Evolutionary conservation across 53 echinoderm and acorn worm genomes (phyloP).

Genomic region (Zoroaster sp.): DNA sequence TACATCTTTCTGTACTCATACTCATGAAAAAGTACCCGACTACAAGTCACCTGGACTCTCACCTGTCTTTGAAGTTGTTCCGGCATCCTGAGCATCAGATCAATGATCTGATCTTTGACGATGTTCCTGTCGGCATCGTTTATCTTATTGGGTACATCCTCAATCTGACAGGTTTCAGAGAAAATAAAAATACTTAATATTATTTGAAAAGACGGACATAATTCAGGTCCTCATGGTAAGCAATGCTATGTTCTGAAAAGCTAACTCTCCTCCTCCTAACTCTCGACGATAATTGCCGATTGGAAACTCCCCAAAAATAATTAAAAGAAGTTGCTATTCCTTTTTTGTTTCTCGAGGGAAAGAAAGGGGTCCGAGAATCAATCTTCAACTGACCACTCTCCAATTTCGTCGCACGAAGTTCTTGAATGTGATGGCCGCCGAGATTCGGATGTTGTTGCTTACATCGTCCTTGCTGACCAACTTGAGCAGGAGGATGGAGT

Average conservation of each 20-base stretch:
- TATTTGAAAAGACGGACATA: too few relatives aligned
- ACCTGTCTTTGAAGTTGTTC: conserved; percentile 92
- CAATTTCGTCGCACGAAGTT: conserved; percentile 94
- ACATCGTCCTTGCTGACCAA: conserved; percentile 67
- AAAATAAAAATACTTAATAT: neutral
- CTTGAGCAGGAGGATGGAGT: conserved; percentile 79
- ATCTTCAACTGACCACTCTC: conserved; percentile 79
- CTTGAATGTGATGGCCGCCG: conserved; percentile 91
- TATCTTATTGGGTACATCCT: conserved; percentile 84
- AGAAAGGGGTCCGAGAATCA: neutral
- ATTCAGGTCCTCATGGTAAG: too few relatives aligned
- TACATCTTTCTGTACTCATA: too few relatives aligned
- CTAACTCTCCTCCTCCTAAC: too few relatives aligned
- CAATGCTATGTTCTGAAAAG: too few relatives aligned
- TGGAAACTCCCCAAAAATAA: too few relatives aligned
- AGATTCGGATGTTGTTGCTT: conserved; percentile 68
- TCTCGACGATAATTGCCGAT: too few relatives aligned
- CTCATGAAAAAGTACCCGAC: too few relatives aligned
- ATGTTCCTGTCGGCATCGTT: conserved; percentile 70
- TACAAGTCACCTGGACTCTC: too few relatives aligned
- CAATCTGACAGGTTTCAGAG: conserved; percentile 55
- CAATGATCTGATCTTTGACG: conserved; percentile 88
- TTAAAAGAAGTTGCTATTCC: too few relatives aligned
- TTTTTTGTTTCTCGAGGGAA: too few relatives aligned
- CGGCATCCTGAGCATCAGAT: conserved; percentile 90